These are phyloP conservation scores for Conus betulinus DNA, from an alignment of 1,140 invertebrate genomes.

Conservation along the genomic window DNA sequence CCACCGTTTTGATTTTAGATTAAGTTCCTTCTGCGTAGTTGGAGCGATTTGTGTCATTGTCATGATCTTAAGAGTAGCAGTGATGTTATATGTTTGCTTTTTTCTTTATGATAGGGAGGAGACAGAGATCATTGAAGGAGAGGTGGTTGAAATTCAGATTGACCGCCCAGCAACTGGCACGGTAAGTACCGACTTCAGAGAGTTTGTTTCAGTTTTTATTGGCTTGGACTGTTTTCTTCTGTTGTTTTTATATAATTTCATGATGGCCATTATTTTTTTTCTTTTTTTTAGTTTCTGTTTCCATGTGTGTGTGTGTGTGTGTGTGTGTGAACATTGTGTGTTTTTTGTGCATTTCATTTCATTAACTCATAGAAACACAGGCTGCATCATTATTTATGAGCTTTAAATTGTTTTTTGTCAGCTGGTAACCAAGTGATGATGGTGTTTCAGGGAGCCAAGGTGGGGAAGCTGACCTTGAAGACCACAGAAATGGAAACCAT, in stretches of 20 bases:
- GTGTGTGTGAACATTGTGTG: too few species aligned
- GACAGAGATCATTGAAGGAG: slow-evolving; percentile 98
- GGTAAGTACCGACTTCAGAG: slow-evolving; percentile 61
- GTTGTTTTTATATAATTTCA: not conserved
- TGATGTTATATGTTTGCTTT: not conserved
- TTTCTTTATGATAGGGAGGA: slow-evolving; percentile 84
- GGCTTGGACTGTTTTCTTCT: slow-evolving; percentile 1
- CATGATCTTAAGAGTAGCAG: too few species aligned
- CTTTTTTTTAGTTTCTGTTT: too few species aligned
- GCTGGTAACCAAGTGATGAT: not conserved
- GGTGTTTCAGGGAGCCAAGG: slow-evolving; percentile 84
- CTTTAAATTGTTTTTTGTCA: not conserved
- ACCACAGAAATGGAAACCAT: slow-evolving; percentile 99
- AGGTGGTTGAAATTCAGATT: slow-evolving; percentile 98
- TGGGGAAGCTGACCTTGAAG: slow-evolving; percentile 95
- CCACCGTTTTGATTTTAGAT: too few species aligned
- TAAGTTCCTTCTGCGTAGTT: too few species aligned
- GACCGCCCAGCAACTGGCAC: slow-evolving; percentile 94
- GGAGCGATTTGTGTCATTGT: too few species aligned
- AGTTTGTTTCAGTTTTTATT: not conserved
- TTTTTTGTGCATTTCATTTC: too few species aligned
- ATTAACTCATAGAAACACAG: too few species aligned
- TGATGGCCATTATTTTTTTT: too few species aligned
- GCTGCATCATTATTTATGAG: too few species aligned
- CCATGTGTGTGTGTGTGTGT: too few species aligned